Conservation (phyloP, 2,888 invertebrate genomes). For the Drosophila greeni region DNA sequence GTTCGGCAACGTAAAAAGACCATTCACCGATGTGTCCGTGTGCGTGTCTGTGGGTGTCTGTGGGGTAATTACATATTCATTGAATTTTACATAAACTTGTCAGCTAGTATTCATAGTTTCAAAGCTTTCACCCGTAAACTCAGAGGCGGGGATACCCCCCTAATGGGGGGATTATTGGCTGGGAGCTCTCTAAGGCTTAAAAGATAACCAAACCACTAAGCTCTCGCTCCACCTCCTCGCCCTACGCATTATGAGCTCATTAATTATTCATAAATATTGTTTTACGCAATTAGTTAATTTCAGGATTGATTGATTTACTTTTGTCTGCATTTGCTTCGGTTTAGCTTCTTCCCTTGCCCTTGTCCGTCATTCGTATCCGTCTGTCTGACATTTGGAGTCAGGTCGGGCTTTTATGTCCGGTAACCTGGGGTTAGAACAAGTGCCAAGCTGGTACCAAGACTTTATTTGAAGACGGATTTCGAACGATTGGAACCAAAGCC, state of each 20-base stretch:
- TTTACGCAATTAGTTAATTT: conserved; percentile 74
- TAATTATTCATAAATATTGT: conserved; percentile 77
- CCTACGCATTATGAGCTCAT: conserved; percentile 65
- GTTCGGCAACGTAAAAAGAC: conserved; percentile 29
- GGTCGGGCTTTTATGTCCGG: no score
- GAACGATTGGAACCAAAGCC: background rate
- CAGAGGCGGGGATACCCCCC: background rate
- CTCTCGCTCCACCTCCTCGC: background rate
- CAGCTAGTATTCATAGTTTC: conserved; percentile 67
- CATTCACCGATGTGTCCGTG: conserved; percentile 22
- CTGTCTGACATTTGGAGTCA: background rate
- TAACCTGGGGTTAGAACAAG: no score
- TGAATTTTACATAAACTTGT: conserved; percentile 65
- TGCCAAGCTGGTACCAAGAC: background rate
- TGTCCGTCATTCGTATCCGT: background rate
- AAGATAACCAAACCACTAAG: conserved; percentile 10
- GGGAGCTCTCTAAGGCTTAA: conserved; percentile 1
- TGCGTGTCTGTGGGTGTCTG: conserved; percentile 17
- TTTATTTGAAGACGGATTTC: background rate
- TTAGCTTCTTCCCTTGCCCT: background rate
- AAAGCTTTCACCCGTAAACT: background rate
- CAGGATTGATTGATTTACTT: conserved; percentile 60
- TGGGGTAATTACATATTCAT: conserved; percentile 65
- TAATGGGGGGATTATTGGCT: conserved; percentile 9
- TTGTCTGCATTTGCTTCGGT: background rate